These are phyloP conservation scores for Mionectes olivaceus DNA, from an alignment of 2,797 vertebrate species.

Conservation along the genomic window DNA sequence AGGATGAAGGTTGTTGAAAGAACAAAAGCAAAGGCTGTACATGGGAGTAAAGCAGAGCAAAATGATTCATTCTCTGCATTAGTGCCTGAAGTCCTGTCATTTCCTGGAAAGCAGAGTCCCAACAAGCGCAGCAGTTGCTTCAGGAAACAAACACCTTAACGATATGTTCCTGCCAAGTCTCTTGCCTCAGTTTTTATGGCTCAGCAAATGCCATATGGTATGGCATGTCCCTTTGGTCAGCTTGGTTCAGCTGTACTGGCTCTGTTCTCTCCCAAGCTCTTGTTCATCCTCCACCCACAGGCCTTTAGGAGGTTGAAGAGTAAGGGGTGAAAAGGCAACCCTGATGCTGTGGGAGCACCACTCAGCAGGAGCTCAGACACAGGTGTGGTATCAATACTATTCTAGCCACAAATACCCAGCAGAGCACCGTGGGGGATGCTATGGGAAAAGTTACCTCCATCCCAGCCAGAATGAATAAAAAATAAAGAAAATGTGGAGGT, in stretches of 20 bases:
- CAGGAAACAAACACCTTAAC: not conserved
- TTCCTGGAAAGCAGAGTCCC: not conserved
- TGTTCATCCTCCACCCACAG: too few species aligned
- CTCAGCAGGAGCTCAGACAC: not conserved
- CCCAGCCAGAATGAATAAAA: not conserved
- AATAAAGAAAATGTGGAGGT: not conserved
- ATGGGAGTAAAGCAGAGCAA: not conserved
- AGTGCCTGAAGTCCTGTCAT: not conserved
- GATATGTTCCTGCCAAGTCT: rapidly evolving
- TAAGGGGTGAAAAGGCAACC: rapidly evolving
- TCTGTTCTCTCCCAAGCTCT: rapidly evolving
- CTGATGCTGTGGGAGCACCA: rapidly evolving
- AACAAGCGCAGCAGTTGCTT: rapidly evolving
- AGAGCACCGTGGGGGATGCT: not conserved
- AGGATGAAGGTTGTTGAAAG: not conserved
- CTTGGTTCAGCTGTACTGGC: not conserved
- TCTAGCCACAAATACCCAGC: not conserved
- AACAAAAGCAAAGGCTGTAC: not conserved
- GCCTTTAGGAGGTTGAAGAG: rapidly evolving
- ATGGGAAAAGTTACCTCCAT: not conserved
- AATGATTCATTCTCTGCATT: not conserved
- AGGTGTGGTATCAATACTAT: not conserved
- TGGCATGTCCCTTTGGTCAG: not conserved
- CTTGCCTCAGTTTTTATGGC: not conserved
- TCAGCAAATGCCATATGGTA: rapidly evolving